Evolutionary conservation across 2,888 invertebrate species (phyloP).

Genomic region (Noctua janthe): DNA sequence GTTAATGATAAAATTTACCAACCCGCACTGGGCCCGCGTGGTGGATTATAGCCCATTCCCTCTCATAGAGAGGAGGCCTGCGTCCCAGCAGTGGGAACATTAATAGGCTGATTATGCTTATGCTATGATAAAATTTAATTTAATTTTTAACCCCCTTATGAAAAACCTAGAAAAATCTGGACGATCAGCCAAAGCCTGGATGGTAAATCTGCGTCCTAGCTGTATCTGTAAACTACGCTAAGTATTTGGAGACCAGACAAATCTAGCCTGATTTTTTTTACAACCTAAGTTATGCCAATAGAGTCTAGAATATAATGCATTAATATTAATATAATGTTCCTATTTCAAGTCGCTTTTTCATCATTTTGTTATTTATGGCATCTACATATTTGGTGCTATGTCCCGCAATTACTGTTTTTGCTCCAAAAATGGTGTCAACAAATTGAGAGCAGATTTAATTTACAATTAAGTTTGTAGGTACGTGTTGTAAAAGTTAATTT

Average conservation of each 20-base stretch:
- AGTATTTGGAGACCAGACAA: background rate
- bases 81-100: too few relatives aligned
- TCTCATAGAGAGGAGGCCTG: too few relatives aligned
- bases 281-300: background rate
- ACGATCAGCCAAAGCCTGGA: background rate
- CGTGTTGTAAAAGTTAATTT: conserved; percentile 26
- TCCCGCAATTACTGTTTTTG: conserved; percentile 21
- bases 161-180: background rate
- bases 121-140: background rate
- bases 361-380: conserved; percentile 23
- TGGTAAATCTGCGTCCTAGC: background rate
- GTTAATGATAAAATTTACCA: too few relatives aligned
- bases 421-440: conserved; percentile 34
- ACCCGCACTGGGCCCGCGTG: too few relatives aligned
- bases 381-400: conserved; percentile 42
- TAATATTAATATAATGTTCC: conserved; percentile 25
- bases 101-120: too few relatives aligned
- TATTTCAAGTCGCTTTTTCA: conserved; percentile 17
- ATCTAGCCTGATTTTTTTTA: conserved; percentile 3
- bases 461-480: conserved; percentile 17
- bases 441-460: conserved; percentile 45
- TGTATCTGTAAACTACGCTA: background rate
- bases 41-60: too few relatives aligned
- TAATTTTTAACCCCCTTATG: background rate
- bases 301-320: conserved; percentile 2